Evolutionary conservation across 92 coral and sea anemone species (phyloP).

Genomic region (Epizoanthus rinbou): DNA sequence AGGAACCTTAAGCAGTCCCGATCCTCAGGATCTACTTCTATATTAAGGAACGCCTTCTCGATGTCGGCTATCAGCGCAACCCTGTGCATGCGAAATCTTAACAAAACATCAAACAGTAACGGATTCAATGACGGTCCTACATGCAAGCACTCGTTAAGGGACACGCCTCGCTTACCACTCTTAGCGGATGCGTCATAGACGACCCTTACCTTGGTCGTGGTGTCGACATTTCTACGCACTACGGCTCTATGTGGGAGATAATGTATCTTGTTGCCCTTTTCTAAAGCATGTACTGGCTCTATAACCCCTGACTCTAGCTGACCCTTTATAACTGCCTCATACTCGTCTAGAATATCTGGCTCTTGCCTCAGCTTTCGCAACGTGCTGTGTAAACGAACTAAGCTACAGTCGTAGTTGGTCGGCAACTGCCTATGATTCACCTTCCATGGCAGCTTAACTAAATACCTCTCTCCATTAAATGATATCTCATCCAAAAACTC

Average conservation of each 20-base stretch:
- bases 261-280: conserved; percentile 9
- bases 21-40: conserved; percentile 35
- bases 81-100: conserved; percentile 44
- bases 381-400: not conserved
- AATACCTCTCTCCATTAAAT: conserved; percentile 30
- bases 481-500: conserved; percentile 6
- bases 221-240: conserved; percentile 21
- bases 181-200: conserved; percentile 19
- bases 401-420: conserved; percentile 25
- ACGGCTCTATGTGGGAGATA: conserved; percentile 39
- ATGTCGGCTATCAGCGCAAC: conserved; percentile 54
- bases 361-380: conserved; percentile 20
- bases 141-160: conserved; percentile 38
- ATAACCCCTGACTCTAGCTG: conserved; percentile 32
- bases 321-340: conserved; percentile 1
- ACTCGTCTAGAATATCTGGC: conserved; percentile 29
- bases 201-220: conserved; percentile 1
- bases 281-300: conserved; percentile 9
- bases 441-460: conserved; percentile 35
- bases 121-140: conserved; percentile 34
- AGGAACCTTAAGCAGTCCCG: conserved; percentile 50
- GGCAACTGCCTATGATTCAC: conserved; percentile 8
- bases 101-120: conserved; percentile 35
- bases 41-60: conserved; percentile 57
- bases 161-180: conserved; percentile 4